Conservation (phyloP, 2,113 vertebrate genomes). For the Clupea harengus region DNA sequence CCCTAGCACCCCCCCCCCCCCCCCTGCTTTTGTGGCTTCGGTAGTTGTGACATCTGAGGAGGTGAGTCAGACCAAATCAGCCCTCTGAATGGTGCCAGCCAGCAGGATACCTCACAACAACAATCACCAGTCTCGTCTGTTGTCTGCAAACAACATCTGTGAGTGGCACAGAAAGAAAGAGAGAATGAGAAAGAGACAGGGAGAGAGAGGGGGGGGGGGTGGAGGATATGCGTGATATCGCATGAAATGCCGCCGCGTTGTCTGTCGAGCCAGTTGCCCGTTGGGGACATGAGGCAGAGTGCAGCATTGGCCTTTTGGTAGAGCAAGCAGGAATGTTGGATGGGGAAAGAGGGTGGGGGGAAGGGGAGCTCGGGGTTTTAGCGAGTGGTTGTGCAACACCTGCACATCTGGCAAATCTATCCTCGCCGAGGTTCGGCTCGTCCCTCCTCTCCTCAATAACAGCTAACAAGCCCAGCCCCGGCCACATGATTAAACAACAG, state of each 20-base stretch:
- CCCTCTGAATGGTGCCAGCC: neutral
- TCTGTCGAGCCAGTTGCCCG: slow-evolving; percentile 62
- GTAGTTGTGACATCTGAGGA: neutral
- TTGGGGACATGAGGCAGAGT: slow-evolving; percentile 49
- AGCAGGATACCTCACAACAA: neutral
- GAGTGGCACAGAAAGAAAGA: neutral
- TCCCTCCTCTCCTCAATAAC: slow-evolving; percentile 42
- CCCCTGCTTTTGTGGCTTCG: neutral
- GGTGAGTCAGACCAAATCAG: neutral
- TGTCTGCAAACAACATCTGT: neutral
- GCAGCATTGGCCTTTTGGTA: neutral
- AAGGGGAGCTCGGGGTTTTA: neutral
- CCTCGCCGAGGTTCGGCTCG: slow-evolving; percentile 45
- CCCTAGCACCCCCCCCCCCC: neutral
- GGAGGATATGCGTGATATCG: neutral
- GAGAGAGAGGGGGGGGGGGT: neutral
- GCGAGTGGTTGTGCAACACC: slow-evolving; percentile 70
- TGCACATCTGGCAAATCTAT: slow-evolving; percentile 71
- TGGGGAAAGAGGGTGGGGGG: slow-evolving; percentile 21
- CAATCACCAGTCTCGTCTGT: neutral
- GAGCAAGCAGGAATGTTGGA: slow-evolving; percentile 60
- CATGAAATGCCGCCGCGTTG: slow-evolving; percentile 55
- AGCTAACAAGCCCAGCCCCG: slow-evolving; percentile 51
- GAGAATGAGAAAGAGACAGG: neutral
- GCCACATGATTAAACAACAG: slow-evolving; percentile 9